phyloP scores from a whole-genome alignment of 2,888 invertebrate species.

The Fragum sueziense region DNA sequence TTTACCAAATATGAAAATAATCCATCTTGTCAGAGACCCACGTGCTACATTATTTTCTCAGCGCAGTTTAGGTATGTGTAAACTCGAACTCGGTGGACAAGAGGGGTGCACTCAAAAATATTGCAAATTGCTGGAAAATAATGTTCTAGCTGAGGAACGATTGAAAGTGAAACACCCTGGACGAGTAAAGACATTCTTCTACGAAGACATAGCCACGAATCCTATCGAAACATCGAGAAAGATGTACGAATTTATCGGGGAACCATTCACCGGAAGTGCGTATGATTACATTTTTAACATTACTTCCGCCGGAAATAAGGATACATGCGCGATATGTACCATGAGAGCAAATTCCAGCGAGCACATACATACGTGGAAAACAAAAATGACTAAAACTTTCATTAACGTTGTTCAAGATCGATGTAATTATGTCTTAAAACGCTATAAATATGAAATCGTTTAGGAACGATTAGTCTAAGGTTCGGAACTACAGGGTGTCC shows the following conservation, averaged over 20 bases:
- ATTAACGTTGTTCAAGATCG: slow-evolving; percentile 34
- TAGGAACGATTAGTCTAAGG: too few relatives aligned
- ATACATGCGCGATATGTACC: slow-evolving; percentile 48
- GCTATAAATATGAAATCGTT: slow-evolving; percentile 36
- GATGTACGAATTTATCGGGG: slow-evolving; percentile 55
- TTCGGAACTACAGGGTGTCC: too few relatives aligned
- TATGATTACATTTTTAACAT: slow-evolving; percentile 47
- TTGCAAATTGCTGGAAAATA: slow-evolving; percentile 49
- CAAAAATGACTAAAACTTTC: slow-evolving; percentile 18
- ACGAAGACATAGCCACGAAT: slow-evolving; percentile 50
- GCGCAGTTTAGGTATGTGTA: slow-evolving; percentile 32
- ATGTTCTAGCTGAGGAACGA: slow-evolving; percentile 41
- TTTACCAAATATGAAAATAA: slow-evolving; percentile 50
- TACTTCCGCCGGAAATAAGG: slow-evolving; percentile 48
- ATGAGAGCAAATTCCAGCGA: slow-evolving; percentile 55
- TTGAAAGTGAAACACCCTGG: slow-evolving; percentile 41
- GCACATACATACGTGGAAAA: slow-evolving; percentile 52
- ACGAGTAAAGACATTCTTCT: slow-evolving; percentile 46
- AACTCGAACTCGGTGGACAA: slow-evolving; percentile 1
- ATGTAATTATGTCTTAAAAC: slow-evolving; percentile 44
- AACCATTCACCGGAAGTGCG: slow-evolving; percentile 42
- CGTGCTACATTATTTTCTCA: slow-evolving; percentile 52
- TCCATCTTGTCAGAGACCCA: slow-evolving; percentile 61
- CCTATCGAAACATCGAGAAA: slow-evolving; percentile 47
- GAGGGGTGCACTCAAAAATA: slow-evolving; percentile 20